Conservation (phyloP, 2,888 invertebrate genomes). For the Eurytoma californica region DNA sequence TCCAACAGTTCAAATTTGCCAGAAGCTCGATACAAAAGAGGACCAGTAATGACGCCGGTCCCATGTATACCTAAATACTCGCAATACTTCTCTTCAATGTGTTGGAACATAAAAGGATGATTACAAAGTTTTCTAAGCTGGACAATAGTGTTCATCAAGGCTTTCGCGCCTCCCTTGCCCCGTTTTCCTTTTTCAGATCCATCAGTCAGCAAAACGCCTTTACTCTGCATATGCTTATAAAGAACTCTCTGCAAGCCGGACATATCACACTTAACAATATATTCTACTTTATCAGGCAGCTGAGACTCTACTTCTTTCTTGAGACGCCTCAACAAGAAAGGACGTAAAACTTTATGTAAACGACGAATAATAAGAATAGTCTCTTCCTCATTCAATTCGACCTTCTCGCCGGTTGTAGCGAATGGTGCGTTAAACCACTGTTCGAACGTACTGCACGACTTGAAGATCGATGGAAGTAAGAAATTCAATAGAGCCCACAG, state of each 20-base stretch:
- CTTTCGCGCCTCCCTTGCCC: slow-evolving; percentile 95
- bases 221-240: slow-evolving; percentile 98
- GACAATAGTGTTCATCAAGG: slow-evolving; percentile 99
- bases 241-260: slow-evolving; percentile 95
- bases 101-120: slow-evolving; percentile 99
- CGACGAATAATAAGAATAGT: slow-evolving; percentile 99
- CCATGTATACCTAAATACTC: slow-evolving; percentile 87
- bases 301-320: slow-evolving; percentile 99
- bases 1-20: slow-evolving; percentile 99
- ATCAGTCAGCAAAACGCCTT: slow-evolving; percentile 95
- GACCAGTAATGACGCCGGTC: slow-evolving; percentile 88
- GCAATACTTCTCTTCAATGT: slow-evolving; percentile 98
- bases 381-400: slow-evolving; percentile 99
- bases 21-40: slow-evolving; percentile 93
- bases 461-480: slow-evolving; percentile 98
- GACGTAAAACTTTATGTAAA: slow-evolving; percentile 98
- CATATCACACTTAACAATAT: slow-evolving; percentile 99
- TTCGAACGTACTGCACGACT: slow-evolving; percentile 98
- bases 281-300: slow-evolving; percentile 98
- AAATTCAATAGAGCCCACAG: slow-evolving; percentile 99
- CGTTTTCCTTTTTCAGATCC: slow-evolving; percentile 97
- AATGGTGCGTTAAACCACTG: slow-evolving; percentile 99
- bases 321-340: slow-evolving; percentile 95
- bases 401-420: slow-evolving; percentile 98
- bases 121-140: slow-evolving; percentile 99